These are phyloP conservation scores for Scortum barcoo DNA, from an alignment of 2,113 vertebrate species.

Conservation along the genomic window DNA sequence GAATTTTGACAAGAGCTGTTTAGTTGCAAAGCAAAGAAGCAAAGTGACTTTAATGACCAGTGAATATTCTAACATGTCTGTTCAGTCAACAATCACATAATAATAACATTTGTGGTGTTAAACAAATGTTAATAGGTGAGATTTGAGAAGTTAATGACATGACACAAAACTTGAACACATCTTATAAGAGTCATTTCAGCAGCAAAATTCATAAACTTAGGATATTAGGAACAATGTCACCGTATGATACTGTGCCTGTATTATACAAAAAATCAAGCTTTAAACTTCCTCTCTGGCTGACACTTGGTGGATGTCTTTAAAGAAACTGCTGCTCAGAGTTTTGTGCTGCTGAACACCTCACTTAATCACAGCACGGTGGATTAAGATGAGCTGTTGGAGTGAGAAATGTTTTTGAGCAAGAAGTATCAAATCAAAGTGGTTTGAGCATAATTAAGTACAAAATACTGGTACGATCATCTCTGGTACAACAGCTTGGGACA, in stretches of 20 bases:
- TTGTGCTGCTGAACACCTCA: constrained; percentile 34
- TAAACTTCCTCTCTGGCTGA: not conserved
- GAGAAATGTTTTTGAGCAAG: too few relatives aligned
- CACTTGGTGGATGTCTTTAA: not conserved
- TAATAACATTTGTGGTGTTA: not conserved
- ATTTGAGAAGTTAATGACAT: not conserved
- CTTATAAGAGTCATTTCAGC: not conserved
- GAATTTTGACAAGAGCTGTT: not conserved
- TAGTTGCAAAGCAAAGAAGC: not conserved
- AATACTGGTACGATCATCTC: not conserved
- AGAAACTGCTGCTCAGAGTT: constrained; percentile 23
- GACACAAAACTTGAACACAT: not conserved
- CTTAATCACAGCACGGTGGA: constrained; percentile 14
- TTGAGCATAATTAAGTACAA: too few relatives aligned
- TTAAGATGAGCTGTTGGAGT: constrained; percentile 13
- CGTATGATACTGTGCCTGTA: not conserved
- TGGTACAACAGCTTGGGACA: not conserved
- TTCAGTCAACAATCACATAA: not conserved
- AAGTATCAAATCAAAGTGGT: too few relatives aligned
- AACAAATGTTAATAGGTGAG: not conserved
- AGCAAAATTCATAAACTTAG: not conserved
- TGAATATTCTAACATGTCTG: not conserved
- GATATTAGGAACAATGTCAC: not conserved
- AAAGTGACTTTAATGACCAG: not conserved
- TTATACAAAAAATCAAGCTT: not conserved